Conservation (phyloP, 2,888 invertebrate species). For the Stegophylla sp. region DNA sequence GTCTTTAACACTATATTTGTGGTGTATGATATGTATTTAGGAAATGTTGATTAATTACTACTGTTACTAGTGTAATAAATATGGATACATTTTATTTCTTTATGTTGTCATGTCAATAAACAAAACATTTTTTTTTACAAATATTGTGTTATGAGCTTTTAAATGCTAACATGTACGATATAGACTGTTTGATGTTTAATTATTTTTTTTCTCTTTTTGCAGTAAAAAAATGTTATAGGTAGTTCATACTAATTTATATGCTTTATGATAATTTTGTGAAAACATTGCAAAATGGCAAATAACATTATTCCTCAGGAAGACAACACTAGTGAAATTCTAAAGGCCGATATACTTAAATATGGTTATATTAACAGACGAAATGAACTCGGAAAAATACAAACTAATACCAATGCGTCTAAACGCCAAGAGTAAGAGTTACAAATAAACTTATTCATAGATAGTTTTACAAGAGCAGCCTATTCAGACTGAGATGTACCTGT, state of each 20-base stretch:
- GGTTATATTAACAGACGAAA: slow-evolving; percentile 8
- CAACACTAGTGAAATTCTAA: slow-evolving; percentile 37
- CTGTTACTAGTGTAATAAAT: too few relatives aligned
- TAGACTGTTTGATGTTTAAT: background rate
- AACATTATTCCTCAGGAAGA: slow-evolving; percentile 34
- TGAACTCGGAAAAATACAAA: background rate
- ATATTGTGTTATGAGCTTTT: background rate
- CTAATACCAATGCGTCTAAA: background rate
- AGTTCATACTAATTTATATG: too few relatives aligned
- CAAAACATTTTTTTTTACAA: background rate
- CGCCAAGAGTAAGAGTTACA: slow-evolving; percentile 31
- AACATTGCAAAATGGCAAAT: background rate
- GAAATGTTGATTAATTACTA: too few relatives aligned
- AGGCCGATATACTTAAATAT: slow-evolving; percentile 26
- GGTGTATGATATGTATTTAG: too few relatives aligned
- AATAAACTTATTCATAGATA: background rate
- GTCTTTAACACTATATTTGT: too few relatives aligned
- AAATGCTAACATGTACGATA: background rate
- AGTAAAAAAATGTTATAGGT: background rate
- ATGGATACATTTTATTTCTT: too few relatives aligned
- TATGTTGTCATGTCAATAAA: background rate
- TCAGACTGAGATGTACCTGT: too few relatives aligned
- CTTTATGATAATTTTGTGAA: too few relatives aligned
- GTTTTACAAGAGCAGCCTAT: too few relatives aligned
- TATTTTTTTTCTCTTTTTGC: background rate